Percentiles rank a stretch among this genome's conserved stretches.
phyloP scores from a whole-genome alignment of 2,888 invertebrate genomes.

The Cephalotes varians region DNA sequence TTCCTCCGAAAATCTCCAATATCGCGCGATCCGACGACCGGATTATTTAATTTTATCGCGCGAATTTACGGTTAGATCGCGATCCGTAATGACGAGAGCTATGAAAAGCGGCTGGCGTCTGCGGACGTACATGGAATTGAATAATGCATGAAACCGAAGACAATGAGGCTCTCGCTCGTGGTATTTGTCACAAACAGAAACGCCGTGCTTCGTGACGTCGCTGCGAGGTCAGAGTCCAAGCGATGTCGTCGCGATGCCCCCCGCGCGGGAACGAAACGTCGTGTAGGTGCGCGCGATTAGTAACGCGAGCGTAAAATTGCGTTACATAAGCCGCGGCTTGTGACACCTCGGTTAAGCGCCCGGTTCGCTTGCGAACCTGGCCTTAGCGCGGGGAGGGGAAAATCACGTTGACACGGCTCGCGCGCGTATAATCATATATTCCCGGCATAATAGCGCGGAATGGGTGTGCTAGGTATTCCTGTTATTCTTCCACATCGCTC shows the following conservation, averaged over 20 bases:
- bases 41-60: slow-evolving; percentile 28
- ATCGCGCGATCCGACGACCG: not conserved
- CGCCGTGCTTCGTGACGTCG: not conserved
- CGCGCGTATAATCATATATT: slow-evolving; percentile 32
- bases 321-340: slow-evolving; percentile 45
- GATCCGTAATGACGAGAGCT: not conserved
- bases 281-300: slow-evolving; percentile 14
- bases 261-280: not conserved
- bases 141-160: not conserved
- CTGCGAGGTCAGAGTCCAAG: not conserved
- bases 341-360: slow-evolving; percentile 26
- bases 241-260: not conserved
- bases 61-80: slow-evolving; percentile 6
- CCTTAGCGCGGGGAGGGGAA: slow-evolving; percentile 3
- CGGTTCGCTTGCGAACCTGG: not conserved
- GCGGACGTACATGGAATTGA: not conserved
- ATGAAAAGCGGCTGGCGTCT: too few relatives aligned
- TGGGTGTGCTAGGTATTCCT: slow-evolving; percentile 50
- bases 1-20: not conserved
- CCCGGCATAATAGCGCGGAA: slow-evolving; percentile 44
- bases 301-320: slow-evolving; percentile 32
- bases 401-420: slow-evolving; percentile 41
- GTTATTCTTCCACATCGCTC: slow-evolving; percentile 54
- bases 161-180: not conserved
- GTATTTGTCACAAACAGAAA: slow-evolving; percentile 6